Evolutionary conservation across 2,113 vertebrate genomes (phyloP).

Genomic region (Stegostoma tigrinum): DNA sequence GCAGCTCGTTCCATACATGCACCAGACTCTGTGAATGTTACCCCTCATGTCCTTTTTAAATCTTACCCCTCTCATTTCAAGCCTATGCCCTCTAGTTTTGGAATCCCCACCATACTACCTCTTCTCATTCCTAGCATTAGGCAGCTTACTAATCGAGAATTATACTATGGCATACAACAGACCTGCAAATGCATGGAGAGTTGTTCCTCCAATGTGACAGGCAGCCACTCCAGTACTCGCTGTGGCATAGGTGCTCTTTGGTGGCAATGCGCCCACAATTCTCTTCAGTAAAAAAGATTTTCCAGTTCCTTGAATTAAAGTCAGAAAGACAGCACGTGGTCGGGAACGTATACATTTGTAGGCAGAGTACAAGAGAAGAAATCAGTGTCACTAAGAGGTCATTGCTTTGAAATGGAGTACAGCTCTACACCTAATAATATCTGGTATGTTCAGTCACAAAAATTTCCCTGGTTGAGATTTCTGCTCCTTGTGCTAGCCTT

Average conservation of each 20-base stretch:
- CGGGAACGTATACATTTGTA: neutral
- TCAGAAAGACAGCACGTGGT: neutral
- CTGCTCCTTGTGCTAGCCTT: neutral
- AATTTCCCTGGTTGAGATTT: neutral
- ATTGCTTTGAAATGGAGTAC: neutral
- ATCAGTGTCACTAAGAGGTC: neutral
- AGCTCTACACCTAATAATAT: neutral
- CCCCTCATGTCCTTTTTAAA: too few species aligned
- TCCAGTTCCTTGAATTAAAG: constrained; percentile 70
- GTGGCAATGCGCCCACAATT: constrained; percentile 85
- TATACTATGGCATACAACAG: neutral
- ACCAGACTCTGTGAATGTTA: too few species aligned
- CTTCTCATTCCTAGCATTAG: neutral
- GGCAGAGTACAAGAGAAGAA: neutral
- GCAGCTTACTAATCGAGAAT: neutral
- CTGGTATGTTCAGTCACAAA: neutral
- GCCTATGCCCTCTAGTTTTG: too few species aligned
- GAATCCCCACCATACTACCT: neutral
- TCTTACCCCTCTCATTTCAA: too few species aligned
- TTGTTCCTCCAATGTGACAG: constrained; percentile 89
- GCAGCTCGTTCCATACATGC: too few species aligned
- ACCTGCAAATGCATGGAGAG: constrained; percentile 89
- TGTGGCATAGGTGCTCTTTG: constrained; percentile 80
- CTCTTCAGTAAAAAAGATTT: constrained; percentile 89
- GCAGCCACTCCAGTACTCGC: constrained; percentile 94